Percentiles rank a stretch among this genome's conserved stretches.
Conservation (phyloP, 53 echinoderm and acorn worm genomes). For the Stichopus horrens region DNA sequence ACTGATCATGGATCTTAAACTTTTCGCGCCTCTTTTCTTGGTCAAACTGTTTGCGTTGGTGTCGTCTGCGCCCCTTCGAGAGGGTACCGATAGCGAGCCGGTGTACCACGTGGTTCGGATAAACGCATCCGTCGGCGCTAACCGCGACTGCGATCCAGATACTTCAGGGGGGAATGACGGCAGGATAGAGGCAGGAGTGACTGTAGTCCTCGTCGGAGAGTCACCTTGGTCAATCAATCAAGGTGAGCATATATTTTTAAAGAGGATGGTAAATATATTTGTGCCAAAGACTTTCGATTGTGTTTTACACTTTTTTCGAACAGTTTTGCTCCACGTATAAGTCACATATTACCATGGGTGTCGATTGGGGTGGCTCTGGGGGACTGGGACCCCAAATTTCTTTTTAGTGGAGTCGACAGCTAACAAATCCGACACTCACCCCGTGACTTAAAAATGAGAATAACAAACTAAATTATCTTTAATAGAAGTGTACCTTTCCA, state of each 20-base stretch:
- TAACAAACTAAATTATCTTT: too few species aligned
- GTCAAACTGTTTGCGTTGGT: background rate
- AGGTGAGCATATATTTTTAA: background rate
- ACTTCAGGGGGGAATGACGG: background rate
- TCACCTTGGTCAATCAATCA: slow-evolving; percentile 26
- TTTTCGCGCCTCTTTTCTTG: background rate
- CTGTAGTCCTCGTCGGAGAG: background rate
- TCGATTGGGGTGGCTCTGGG: too few species aligned
- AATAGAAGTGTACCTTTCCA: too few species aligned
- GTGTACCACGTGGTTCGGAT: background rate
- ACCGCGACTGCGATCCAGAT: background rate
- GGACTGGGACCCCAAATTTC: too few species aligned
- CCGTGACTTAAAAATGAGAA: too few species aligned
- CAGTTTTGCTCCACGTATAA: too few species aligned
- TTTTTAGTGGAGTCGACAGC: too few species aligned
- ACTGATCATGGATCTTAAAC: background rate
- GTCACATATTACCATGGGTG: too few species aligned
- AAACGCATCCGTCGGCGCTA: background rate
- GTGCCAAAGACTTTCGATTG: too few species aligned
- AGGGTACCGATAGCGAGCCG: background rate
- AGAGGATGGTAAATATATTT: too few species aligned
- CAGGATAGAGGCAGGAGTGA: background rate
- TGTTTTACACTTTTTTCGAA: too few species aligned
- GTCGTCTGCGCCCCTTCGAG: slow-evolving; percentile 1
- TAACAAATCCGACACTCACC: too few species aligned